These are phyloP conservation scores for Chirona hameri DNA, from an alignment of 2,888 invertebrate genomes.

Conservation along the genomic window DNA sequence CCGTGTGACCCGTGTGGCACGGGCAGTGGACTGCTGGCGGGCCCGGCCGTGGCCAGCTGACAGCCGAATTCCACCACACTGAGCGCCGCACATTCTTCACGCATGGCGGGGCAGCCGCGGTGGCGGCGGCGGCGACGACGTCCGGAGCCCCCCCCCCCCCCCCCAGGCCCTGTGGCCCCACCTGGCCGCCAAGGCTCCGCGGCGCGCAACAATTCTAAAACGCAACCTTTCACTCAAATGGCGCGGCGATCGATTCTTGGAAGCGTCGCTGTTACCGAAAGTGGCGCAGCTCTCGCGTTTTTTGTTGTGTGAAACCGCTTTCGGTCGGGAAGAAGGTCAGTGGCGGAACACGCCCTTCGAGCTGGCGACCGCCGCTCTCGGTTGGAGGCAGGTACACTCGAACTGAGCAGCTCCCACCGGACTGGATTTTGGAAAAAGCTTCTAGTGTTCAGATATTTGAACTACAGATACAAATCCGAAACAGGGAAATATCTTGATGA, in stretches of 20 bases:
- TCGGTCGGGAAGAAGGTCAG: neutral
- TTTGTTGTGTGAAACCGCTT: neutral
- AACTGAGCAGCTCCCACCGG: too few species aligned
- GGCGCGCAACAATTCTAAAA: neutral
- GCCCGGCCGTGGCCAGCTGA: neutral
- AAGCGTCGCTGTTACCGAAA: neutral
- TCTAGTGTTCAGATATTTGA: too few species aligned
- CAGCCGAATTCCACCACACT: too few species aligned
- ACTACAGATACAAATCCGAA: too few species aligned
- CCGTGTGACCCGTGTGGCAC: neutral
- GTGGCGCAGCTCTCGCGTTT: neutral
- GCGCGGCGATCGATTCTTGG: neutral
- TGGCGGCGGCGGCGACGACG: neutral
- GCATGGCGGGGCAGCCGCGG: too few species aligned
- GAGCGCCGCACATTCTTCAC: too few species aligned
- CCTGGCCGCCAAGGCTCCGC: neutral
- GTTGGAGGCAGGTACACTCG: too few species aligned
- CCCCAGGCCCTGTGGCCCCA: neutral
- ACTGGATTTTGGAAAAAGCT: too few species aligned
- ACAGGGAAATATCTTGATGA: too few species aligned
- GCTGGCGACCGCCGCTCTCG: neutral
- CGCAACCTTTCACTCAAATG: constrained; percentile 2
- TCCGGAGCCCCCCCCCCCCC: too few species aligned
- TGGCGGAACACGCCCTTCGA: neutral
- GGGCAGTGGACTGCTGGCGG: neutral